A percentile compares a stretch with the other conserved stretches of the same genome.
Conservation (phyloP, 2,113 vertebrate genomes). For the Erythrocercus mccallii region DNA sequence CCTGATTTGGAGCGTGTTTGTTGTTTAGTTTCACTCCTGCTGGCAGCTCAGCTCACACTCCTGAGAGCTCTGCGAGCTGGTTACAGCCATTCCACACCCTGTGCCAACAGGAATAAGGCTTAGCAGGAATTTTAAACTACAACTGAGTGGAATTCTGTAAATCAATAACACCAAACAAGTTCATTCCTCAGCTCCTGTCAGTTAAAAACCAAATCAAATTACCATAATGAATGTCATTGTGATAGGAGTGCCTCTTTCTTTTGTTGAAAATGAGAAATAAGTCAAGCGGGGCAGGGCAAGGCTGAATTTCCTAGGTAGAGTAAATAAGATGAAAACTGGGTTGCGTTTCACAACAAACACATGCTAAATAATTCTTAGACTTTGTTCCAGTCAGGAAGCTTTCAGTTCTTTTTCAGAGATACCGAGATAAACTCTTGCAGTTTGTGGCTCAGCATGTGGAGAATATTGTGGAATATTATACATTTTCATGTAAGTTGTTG, state of each 20-base stretch:
- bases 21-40: neutral
- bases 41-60: neutral
- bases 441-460: neutral
- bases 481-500: neutral
- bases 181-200: neutral
- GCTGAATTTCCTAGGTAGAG: neutral
- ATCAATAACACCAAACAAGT: neutral
- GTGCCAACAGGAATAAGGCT: fast-evolving
- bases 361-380: neutral
- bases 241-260: neutral
- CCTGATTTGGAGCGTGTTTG: neutral
- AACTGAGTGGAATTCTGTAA: neutral
- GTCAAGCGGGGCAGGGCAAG: neutral
- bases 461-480: neutral
- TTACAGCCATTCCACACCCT: no score
- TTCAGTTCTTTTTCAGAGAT: neutral
- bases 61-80: neutral
- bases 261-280: neutral
- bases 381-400: neutral
- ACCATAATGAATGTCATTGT: neutral
- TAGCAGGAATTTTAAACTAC: neutral
- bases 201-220: neutral
- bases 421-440: neutral
- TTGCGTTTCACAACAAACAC: neutral
- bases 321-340: neutral